Evolutionary conservation across 1,140 invertebrate genomes (phyloP), one percentile per base, ranked within the genome.

Genomic region (Antheraea mylitta): DNA sequence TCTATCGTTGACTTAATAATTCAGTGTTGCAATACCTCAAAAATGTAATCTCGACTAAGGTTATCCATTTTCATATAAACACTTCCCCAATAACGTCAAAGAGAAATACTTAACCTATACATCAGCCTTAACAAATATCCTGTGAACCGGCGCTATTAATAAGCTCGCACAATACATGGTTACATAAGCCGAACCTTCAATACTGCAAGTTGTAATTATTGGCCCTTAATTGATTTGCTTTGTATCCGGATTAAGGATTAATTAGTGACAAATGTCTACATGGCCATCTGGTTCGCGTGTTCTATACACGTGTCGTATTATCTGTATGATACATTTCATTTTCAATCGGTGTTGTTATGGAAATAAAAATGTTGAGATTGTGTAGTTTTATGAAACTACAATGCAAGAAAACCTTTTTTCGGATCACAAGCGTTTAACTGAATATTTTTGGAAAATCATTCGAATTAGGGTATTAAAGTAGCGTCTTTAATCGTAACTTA

Each of bases 171-270:
- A 53, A 53, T 53, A 53, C 45, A 53, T 16, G 45, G 45, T 13
- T 16, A 66, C 64, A 53, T 58, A 66, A 58, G 65, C 65, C 65
- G n/a, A 22, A 53, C 38, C 71, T 67, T 62, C 71, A 72, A 66
- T 72, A 66, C 71, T 66, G 59, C 42, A 53, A 6, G 67, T 80
- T 77, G 78, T 85, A 85, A 89, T 87, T 84, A 87, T 85, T 77
- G 74, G 72, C 30, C 79, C 79, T 77, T 87, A 87, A 89, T 89
- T 87, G 87, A 89, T 87, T 86, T 87, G 87, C 85, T 85, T 89
- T 89, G 87, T 87, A 83, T 77, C 73, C 73, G 85, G 81, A 86
- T 87, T 85, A 89, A 77, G 82, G 87, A 87, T 89, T 89, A 87
- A 89, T 89, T 87, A 89, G 78, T 72, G 73, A 76, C 70, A 86